A percentile compares a stretch with the other conserved stretches of the same genome.
Conservation (phyloP, 2,113 vertebrate species). For the Erythrocercus mccallii region DNA sequence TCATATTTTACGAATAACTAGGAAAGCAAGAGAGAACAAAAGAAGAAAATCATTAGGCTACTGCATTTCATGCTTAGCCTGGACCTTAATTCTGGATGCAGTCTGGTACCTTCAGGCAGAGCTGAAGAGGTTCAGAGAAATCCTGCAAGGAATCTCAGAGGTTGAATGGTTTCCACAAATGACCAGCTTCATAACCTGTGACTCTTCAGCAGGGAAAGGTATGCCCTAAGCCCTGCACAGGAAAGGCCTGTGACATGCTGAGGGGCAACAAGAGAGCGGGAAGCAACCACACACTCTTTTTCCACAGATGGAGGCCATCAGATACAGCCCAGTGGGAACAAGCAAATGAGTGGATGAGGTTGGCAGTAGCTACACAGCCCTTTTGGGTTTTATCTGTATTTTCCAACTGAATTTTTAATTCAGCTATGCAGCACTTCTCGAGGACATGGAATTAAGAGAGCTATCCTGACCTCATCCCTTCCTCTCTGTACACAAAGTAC, state of each 20-base stretch:
- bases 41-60: background rate
- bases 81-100: background rate
- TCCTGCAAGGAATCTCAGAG: background rate
- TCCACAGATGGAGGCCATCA: background rate
- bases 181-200: background rate
- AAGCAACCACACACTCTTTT: background rate
- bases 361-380: background rate
- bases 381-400: background rate
- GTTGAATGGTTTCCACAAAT: background rate
- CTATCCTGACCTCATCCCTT: background rate
- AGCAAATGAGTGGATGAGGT: background rate
- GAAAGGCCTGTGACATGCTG: background rate
- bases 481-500: background rate
- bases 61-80: background rate
- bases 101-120: background rate
- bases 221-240: too few relatives aligned
- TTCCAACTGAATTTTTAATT: background rate
- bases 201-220: background rate
- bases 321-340: background rate
- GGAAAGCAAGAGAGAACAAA: background rate
- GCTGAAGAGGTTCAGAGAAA: background rate
- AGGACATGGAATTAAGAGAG: background rate
- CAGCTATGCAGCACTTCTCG: background rate
- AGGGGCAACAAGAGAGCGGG: background rate
- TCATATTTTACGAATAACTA: fast-evolving